These are phyloP conservation scores for Phoenicopterus ruber DNA, from an alignment of 2,113 vertebrate species.

Conservation along the genomic window DNA sequence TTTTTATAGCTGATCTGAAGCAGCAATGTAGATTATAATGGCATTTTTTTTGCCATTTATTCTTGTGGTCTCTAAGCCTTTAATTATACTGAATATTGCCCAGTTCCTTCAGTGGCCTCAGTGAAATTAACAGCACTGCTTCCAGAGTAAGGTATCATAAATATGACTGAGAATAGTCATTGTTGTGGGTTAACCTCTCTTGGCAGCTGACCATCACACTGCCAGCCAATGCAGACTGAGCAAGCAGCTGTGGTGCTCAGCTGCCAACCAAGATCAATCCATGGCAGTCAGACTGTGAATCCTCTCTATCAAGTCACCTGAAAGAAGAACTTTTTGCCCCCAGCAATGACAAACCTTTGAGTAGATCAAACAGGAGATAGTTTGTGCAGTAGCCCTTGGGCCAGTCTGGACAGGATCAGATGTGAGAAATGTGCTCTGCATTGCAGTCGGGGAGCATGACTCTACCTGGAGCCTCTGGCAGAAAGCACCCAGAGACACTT, in stretches of 20 bases:
- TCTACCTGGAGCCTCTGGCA: neutral
- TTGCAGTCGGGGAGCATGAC: neutral
- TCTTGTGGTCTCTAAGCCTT: neutral
- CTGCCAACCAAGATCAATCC: neutral
- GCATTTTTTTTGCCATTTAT: neutral
- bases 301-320: neutral
- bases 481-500: neutral
- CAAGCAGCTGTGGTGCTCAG: neutral
- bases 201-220: neutral
- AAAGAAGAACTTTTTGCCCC: neutral
- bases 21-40: neutral
- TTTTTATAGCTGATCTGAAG: neutral
- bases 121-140: neutral
- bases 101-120: neutral
- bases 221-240: neutral
- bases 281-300: neutral
- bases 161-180: neutral
- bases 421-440: neutral
- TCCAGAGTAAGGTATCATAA: neutral
- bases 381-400: neutral
- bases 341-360: neutral
- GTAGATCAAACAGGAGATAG: neutral
- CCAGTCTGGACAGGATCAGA: neutral
- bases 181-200: neutral
- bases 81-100: neutral